Conservation (phyloP, 2,113 vertebrate species). For the Clupea harengus region DNA sequence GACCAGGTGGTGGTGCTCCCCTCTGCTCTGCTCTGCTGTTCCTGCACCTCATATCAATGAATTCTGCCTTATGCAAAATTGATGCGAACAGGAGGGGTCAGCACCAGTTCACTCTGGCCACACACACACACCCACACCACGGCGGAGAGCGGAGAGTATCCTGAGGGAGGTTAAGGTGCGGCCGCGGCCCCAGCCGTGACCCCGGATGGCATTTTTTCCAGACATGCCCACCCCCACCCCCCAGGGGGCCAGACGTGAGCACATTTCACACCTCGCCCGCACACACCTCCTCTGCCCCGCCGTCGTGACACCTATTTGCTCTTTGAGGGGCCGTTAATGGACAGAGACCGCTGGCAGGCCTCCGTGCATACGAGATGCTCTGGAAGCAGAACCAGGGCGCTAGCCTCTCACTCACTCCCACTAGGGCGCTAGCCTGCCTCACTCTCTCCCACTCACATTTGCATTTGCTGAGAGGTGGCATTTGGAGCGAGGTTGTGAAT, state of each 20-base stretch:
- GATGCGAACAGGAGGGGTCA: constrained; percentile 43
- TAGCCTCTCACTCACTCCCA: background rate
- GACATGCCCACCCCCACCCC: background rate
- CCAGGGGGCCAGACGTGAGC: constrained; percentile 10
- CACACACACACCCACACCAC: background rate
- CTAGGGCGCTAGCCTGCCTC: background rate
- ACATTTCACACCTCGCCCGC: constrained; percentile 27
- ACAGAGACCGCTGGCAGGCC: background rate
- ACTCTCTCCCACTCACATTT: constrained; percentile 1
- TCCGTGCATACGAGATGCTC: background rate
- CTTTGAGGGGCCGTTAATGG: background rate
- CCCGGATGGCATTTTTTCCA: background rate
- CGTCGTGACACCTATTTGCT: background rate
- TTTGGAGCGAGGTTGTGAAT: background rate
- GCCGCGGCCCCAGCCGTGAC: background rate
- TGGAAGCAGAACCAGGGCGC: background rate
- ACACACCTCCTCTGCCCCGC: background rate
- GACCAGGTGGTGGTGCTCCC: background rate
- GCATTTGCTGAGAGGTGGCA: background rate
- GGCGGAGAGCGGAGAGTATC: background rate
- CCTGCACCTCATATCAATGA: constrained; percentile 25
- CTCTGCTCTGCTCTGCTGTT: background rate
- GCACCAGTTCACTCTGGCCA: constrained; percentile 33
- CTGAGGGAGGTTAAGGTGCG: background rate
- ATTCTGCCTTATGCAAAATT: constrained; percentile 36